Evolutionary conservation across 1,140 invertebrate genomes (phyloP).

Genomic region (Leptopilina boulardi): DNA sequence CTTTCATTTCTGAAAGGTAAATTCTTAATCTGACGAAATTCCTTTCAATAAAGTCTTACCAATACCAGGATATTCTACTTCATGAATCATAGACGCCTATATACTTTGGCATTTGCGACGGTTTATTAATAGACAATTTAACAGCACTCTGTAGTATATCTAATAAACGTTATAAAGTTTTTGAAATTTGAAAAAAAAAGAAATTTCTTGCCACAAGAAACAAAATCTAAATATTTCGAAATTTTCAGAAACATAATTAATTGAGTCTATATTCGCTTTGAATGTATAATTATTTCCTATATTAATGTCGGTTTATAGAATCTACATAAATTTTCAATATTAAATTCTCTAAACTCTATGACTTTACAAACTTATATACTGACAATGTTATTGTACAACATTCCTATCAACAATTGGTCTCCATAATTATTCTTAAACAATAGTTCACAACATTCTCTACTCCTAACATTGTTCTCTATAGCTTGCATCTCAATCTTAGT

Average conservation of each 20-base stretch:
- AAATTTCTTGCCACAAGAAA: too few relatives aligned
- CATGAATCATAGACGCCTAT: background rate
- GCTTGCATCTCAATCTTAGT: conserved; percentile 12
- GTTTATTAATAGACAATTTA: background rate
- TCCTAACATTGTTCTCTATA: conserved; percentile 5
- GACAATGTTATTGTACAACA: conserved; percentile 9
- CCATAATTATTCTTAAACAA: conserved; percentile 6
- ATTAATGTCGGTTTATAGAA: too few relatives aligned
- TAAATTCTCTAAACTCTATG: too few relatives aligned
- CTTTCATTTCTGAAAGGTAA: background rate
- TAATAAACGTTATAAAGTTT: too few relatives aligned
- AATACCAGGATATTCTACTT: background rate
- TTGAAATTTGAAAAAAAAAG: too few relatives aligned
- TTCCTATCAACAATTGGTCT: conserved; percentile 13
- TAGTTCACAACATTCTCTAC: background rate
- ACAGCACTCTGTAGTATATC: background rate
- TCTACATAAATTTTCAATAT: too few relatives aligned
- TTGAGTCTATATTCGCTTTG: too few relatives aligned
- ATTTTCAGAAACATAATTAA: too few relatives aligned
- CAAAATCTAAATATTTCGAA: too few relatives aligned
- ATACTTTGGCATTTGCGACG: background rate
- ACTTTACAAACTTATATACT: too few relatives aligned
- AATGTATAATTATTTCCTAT: too few relatives aligned
- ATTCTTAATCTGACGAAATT: background rate
- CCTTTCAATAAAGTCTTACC: background rate